Evolutionary conservation across 1,140 invertebrate species (phyloP).

Genomic region (Calliopsis andreniformis): DNA sequence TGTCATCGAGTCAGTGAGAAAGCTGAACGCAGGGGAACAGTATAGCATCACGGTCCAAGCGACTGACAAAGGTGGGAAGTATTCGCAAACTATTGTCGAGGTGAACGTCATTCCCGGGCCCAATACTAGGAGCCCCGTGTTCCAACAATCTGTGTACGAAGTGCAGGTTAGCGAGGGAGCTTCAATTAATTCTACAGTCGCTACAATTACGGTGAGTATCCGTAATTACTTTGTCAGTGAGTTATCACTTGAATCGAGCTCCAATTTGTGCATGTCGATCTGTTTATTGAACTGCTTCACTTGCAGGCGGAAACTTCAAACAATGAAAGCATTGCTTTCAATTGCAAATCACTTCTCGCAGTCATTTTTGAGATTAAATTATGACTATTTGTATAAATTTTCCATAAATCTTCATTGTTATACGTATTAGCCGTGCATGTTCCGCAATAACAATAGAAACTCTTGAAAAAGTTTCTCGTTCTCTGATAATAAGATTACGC

Average conservation of each 20-base stretch:
- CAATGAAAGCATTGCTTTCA: too few species aligned
- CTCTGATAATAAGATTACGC: too few species aligned
- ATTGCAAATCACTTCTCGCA: too few species aligned
- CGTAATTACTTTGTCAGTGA: conserved; percentile 1
- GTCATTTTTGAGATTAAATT: too few species aligned
- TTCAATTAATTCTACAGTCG: conserved; percentile 91
- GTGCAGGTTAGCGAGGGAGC: conserved; percentile 94
- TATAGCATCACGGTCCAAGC: conserved; percentile 94
- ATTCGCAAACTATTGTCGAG: conserved; percentile 92
- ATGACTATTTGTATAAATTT: too few species aligned
- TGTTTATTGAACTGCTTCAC: too few species aligned
- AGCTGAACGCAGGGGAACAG: conserved; percentile 91
- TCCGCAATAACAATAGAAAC: too few species aligned
- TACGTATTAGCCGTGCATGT: too few species aligned
- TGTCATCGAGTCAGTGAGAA: conserved; percentile 88
- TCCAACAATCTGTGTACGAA: conserved; percentile 90
- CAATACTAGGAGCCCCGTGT: conserved; percentile 91
- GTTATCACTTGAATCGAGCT: neutral
- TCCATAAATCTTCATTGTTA: too few species aligned
- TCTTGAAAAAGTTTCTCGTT: too few species aligned
- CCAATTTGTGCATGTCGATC: too few species aligned
- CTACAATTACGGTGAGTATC: conserved; percentile 84
- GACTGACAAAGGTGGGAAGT: conserved; percentile 86
- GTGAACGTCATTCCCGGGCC: conserved; percentile 90
- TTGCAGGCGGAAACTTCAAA: too few species aligned